A percentile compares a stretch with the other conserved stretches of the same genome.
Conservation (phyloP, 2,888 invertebrate species). For the Sesia bembeciformis region DNA sequence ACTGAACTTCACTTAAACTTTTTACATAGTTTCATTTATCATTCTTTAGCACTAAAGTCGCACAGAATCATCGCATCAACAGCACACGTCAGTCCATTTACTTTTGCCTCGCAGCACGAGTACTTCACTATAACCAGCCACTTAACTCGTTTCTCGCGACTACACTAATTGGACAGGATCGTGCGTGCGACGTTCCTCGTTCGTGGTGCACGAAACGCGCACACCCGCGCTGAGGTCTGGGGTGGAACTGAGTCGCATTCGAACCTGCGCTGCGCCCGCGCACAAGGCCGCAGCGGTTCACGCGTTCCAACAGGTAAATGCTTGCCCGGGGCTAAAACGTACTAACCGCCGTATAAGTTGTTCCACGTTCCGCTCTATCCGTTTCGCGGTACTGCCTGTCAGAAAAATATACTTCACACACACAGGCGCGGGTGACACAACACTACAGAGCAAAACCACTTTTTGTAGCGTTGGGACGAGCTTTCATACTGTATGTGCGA, state of each 20-base stretch:
- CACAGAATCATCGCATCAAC: constrained; percentile 43
- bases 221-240: constrained; percentile 62
- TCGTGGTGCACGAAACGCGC: constrained; percentile 47
- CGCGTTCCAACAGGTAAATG: constrained; percentile 77
- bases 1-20: constrained; percentile 50
- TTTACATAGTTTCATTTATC: constrained; percentile 60
- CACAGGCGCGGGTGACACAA: constrained; percentile 37
- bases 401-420: constrained; percentile 62
- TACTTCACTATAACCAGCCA: constrained; percentile 63
- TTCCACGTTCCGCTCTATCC: constrained; percentile 42
- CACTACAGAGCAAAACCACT: constrained; percentile 60
- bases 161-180: constrained; percentile 70
- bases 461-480: constrained; percentile 60
- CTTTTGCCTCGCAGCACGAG: constrained; percentile 33
- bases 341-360: constrained; percentile 41
- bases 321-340: constrained; percentile 40
- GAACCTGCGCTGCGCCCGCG: constrained; percentile 73
- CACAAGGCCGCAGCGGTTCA: constrained; percentile 76
- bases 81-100: constrained; percentile 49
- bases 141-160: constrained; percentile 72
- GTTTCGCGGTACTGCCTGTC: constrained; percentile 49
- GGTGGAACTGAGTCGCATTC: constrained; percentile 64
- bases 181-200: constrained; percentile 41
- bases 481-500: constrained; percentile 50
- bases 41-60: constrained; percentile 49